These are phyloP conservation scores for Halocynthia aurantium DNA, from an alignment of 23 tunicate genomes.

Conservation along the genomic window DNA sequence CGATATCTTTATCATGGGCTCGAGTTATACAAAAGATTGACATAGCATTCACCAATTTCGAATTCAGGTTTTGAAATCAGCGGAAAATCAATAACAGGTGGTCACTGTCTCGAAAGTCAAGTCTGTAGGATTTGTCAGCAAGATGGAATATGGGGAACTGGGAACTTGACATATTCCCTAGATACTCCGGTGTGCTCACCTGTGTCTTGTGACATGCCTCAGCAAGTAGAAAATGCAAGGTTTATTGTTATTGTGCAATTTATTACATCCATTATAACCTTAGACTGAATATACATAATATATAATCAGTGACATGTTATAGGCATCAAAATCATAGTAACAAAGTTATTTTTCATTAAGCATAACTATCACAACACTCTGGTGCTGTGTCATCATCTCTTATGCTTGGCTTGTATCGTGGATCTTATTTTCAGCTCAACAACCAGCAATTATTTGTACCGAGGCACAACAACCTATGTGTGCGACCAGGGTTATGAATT, in stretches of 20 bases:
- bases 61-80: constrained; percentile 10
- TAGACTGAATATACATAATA: too few relatives aligned
- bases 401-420: too few relatives aligned
- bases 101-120: not conserved
- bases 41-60: not conserved
- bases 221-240: constrained; percentile 8
- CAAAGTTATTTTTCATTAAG: too few relatives aligned
- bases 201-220: constrained; percentile 24
- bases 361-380: too few relatives aligned
- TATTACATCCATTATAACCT: too few relatives aligned
- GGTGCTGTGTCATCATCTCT: too few relatives aligned
- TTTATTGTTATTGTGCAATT: constrained; percentile 1
- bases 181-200: constrained; percentile 28
- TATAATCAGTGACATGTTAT: too few relatives aligned
- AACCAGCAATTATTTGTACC: constrained; percentile 5
- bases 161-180: constrained; percentile 14
- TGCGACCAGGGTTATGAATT: constrained; percentile 71
- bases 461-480: constrained; percentile 19
- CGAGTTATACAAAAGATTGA: not conserved
- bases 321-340: too few relatives aligned
- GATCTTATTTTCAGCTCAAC: constrained; percentile 3
- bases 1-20: too few relatives aligned
- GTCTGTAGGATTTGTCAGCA: constrained; percentile 11
- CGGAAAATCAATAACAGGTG: not conserved
- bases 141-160: constrained; percentile 27